A percentile compares a stretch with the other conserved stretches of the same genome.
Conservation (phyloP, 2,888 invertebrate genomes). For the Drosophila glabriapex region DNA sequence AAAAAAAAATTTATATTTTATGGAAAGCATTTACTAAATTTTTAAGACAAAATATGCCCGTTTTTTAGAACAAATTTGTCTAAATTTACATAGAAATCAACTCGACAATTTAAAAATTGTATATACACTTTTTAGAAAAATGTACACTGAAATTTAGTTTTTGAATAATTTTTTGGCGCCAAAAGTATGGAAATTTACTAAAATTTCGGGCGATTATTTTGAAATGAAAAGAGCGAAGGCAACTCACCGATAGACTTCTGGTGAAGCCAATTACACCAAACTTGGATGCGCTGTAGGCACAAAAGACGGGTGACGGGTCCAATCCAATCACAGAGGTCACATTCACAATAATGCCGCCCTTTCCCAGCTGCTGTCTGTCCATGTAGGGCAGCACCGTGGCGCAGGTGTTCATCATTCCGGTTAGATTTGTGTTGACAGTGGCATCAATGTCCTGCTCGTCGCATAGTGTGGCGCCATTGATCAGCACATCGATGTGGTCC, state of each 20-base stretch:
- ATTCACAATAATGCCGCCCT: conserved; percentile 85
- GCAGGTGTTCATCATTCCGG: conserved; percentile 77
- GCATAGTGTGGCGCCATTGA: conserved; percentile 75
- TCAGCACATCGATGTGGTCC: conserved; percentile 77
- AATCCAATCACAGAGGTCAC: conserved; percentile 83
- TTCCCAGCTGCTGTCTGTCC: conserved; percentile 84
- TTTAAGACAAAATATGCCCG: no score
- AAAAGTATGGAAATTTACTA: not conserved
- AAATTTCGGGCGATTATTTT: not conserved
- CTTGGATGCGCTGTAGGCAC: conserved; percentile 84
- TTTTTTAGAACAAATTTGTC: not conserved
- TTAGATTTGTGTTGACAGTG: conserved; percentile 72
- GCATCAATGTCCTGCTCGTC: conserved; percentile 71
- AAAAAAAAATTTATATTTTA: not conserved
- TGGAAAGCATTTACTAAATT: not conserved
- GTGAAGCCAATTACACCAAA: conserved; percentile 85
- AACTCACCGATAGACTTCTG: conserved; percentile 78
- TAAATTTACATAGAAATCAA: no score
- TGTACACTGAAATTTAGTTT: not conserved
- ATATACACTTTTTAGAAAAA: not conserved
- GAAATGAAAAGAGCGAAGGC: not conserved
- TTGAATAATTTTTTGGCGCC: not conserved
- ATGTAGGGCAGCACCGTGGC: conserved; percentile 84
- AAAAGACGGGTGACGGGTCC: conserved; percentile 70
- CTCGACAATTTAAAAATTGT: not conserved